A percentile compares a stretch with the other conserved stretches of the same genome.
Evolutionary conservation across 2,113 vertebrate genomes (phyloP).

Genomic region (Ailuropoda melanoleuca): DNA sequence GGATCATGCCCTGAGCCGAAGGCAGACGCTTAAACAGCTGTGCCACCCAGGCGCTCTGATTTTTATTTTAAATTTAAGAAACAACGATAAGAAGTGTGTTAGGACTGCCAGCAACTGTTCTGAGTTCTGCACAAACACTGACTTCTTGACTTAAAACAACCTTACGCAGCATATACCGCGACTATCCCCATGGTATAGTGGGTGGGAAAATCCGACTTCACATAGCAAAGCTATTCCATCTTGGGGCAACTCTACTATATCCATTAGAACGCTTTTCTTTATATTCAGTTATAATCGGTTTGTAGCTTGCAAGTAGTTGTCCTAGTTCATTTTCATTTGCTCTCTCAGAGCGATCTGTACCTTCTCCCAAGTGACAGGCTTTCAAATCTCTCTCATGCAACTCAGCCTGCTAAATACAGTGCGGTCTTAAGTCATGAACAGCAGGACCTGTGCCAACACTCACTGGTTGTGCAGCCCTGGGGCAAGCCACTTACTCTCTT

Average conservation of each 20-base stretch:
- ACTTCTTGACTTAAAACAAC: neutral
- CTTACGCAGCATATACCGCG: too few relatives aligned
- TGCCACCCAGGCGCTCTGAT: too few relatives aligned
- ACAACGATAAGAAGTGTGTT: neutral
- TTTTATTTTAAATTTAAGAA: neutral
- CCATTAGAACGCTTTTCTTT: neutral
- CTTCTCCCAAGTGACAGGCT: neutral
- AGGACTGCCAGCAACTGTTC: neutral
- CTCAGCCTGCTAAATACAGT: neutral
- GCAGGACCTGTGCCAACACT: neutral
- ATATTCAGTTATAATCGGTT: neutral
- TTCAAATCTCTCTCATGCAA: neutral
- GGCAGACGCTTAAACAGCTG: too few relatives aligned
- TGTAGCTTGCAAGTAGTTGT: neutral
- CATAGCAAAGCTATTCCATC: neutral
- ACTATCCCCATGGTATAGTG: neutral
- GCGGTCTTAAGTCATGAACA: neutral
- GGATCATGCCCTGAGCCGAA: too few relatives aligned
- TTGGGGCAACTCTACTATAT: neutral
- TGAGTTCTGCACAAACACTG: neutral
- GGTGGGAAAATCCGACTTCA: neutral
- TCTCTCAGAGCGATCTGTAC: neutral
- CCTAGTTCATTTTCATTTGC: neutral
- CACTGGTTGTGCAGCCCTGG: neutral
- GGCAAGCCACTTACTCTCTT: neutral